These are phyloP conservation scores for Elanoides forficatus DNA, from an alignment of 2,113 vertebrate species.

Conservation along the genomic window DNA sequence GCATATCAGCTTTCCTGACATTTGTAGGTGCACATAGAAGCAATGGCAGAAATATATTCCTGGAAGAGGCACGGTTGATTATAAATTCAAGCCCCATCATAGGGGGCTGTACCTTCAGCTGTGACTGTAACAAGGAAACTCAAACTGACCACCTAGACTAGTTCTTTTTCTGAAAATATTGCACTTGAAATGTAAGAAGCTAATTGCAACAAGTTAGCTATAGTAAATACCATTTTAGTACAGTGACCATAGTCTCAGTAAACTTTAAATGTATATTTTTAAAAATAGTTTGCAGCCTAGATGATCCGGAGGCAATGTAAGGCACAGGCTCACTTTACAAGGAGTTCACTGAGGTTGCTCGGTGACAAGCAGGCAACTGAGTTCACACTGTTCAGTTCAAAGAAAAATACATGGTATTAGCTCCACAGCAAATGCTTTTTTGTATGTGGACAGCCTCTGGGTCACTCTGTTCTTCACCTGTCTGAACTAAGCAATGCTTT, in stretches of 20 bases:
- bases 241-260: neutral
- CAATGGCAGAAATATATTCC: neutral
- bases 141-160: neutral
- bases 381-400: neutral
- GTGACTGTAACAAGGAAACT: neutral
- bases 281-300: neutral
- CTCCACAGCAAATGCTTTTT: neutral
- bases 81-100: neutral
- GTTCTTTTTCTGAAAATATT: neutral
- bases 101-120: neutral
- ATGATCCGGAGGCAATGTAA: neutral
- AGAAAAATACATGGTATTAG: neutral
- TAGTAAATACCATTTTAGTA: neutral
- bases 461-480: conserved; percentile 3
- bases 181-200: neutral
- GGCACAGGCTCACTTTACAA: neutral
- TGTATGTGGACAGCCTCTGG: neutral
- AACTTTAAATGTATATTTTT: neutral
- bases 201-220: neutral
- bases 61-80: neutral
- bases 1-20: neutral
- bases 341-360: neutral
- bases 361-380: neutral
- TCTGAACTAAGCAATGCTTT: neutral
- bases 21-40: neutral